Evolutionary conservation across 2,113 vertebrate genomes (phyloP), one percentile per base, ranked within the genome.

Genomic region (Anthoscopus minutus): DNA sequence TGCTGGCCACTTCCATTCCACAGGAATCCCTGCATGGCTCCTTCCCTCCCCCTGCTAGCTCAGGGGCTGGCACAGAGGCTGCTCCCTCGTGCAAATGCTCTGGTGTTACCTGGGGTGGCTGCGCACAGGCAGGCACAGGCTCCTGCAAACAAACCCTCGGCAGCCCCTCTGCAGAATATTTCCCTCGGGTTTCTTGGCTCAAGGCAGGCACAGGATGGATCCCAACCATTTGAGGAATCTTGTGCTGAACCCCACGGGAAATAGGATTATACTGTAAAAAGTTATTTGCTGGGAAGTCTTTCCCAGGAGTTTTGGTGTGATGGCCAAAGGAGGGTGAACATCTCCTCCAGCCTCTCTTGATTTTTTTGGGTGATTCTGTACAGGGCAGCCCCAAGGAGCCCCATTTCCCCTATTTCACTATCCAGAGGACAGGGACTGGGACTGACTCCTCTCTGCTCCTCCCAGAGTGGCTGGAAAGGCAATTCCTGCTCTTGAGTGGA

Each of bases 171-270:
- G 35, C 27, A 45, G 67, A 90, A 3, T 13, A 28, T 31, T 38
- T 7, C 61, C 31, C n/a, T 81, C 14, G 0, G 2, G 33, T 73
- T 11, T 62, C 27, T 38, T 67, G 89, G 33, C 83, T 89, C 64
- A 13, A 30, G 64, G 35, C 22, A 48, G 42, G 33, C n/a, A 12
- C 20, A 48, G 22, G 78, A 19, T 38, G 56, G 65, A 21, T n/a
- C 50, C 45, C 40, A 58, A 15, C 2, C 35, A 10, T 56, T 47
- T 11, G 30, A 61, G 65, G n/a, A 54, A 24, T 27, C 50, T 45
- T 0, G 0, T 38, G 37, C 35, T 7, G 3, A 44, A 14, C 12
- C 24, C 31, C 5, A 1, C 3, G 1, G 4, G 47, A 40, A 30
- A 25, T 47, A 6, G 0, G 27, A 33, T n/a, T 61, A 0, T 18